phyloP scores from a whole-genome alignment of 2,113 vertebrate species.

The Notarius quadriscutis region DNA sequence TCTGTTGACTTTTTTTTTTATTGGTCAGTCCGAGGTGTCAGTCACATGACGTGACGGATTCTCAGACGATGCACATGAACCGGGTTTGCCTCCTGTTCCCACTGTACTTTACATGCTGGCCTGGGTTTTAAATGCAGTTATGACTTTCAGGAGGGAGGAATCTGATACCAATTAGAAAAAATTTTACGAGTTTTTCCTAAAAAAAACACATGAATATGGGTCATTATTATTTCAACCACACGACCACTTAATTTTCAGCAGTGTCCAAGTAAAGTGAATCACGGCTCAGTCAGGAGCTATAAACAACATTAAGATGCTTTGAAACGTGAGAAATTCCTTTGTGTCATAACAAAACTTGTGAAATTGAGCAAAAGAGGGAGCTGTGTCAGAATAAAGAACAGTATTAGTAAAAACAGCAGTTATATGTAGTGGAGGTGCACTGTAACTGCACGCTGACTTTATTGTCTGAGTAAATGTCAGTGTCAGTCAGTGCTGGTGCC shows the following conservation, averaged over 20 bases:
- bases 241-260: not conserved
- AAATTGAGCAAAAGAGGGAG: constrained; percentile 5
- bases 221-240: not conserved
- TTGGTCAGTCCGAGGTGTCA: not conserved
- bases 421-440: not conserved
- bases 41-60: not conserved
- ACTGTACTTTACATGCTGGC: not conserved
- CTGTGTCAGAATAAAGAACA: not conserved
- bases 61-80: not conserved
- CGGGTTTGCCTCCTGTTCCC: not conserved
- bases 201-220: not conserved
- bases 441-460: not conserved
- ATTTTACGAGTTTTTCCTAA: not conserved
- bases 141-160: not conserved
- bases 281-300: not conserved
- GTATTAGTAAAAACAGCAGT: not conserved
- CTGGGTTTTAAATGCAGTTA: not conserved
- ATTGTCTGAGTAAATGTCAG: not conserved
- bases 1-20: not conserved
- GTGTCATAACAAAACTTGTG: too few relatives aligned
- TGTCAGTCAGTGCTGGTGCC: not conserved
- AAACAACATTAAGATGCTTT: not conserved
- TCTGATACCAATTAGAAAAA: not conserved
- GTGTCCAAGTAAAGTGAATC: not conserved
- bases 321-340: not conserved